Evolutionary conservation across 2,797 vertebrate genomes (phyloP).

Genomic region (Limnodromus scolopaceus): DNA sequence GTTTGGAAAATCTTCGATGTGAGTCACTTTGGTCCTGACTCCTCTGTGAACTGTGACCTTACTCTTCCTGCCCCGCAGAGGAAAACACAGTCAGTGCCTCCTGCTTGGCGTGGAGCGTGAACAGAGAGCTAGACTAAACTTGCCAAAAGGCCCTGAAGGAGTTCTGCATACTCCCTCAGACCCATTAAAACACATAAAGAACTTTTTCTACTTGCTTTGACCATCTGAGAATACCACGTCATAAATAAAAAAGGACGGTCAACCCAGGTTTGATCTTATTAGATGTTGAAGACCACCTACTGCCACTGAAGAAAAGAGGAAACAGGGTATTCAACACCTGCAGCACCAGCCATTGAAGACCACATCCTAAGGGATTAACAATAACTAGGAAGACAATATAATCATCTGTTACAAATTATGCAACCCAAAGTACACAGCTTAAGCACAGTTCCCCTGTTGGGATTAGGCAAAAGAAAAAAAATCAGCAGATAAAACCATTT

Average conservation of each 20-base stretch:
- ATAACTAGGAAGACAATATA: conserved; percentile 35
- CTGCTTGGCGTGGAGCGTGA: neutral
- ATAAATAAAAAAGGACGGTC: neutral
- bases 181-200: neutral
- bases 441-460: conserved; percentile 21
- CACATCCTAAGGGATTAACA: neutral
- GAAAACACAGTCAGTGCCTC: neutral
- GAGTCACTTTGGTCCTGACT: neutral
- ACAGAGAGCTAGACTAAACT: neutral
- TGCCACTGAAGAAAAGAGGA: conserved; percentile 6
- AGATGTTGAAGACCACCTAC: neutral
- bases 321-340: conserved; percentile 3
- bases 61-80: neutral
- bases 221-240: neutral
- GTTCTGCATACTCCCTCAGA: neutral
- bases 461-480: conserved; percentile 13
- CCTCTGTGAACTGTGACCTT: neutral
- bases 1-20: neutral
- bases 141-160: neutral
- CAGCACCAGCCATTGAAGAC: conserved; percentile 53
- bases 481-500: conserved; percentile 47
- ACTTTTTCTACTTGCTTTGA: neutral
- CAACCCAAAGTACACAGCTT: conserved; percentile 37
- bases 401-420: conserved; percentile 32
- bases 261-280: neutral